Evolutionary conservation across 30 jellyfish, hydroid and myxozoan genomes (phyloP).

Genomic region (Rhopilema esculentum): DNA sequence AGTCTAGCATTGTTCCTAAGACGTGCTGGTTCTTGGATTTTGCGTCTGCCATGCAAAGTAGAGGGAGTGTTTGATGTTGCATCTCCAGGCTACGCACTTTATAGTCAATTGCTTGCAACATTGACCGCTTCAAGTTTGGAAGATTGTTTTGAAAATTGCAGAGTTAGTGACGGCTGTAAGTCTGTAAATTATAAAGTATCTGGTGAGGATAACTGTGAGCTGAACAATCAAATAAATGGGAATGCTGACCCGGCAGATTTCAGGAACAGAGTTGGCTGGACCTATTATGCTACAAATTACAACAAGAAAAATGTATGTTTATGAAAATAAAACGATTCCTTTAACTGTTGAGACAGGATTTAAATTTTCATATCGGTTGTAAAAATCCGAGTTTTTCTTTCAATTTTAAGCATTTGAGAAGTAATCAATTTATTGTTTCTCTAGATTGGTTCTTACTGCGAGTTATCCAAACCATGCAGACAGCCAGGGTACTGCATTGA

Average conservation of each 20-base stretch:
- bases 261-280: neutral
- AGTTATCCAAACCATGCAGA: conserved; percentile 5
- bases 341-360: neutral
- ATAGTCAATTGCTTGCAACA: neutral
- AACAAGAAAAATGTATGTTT: conserved; percentile 1
- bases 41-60: conserved; percentile 16
- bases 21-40: neutral
- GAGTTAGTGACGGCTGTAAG: neutral
- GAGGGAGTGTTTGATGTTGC: conserved; percentile 22
- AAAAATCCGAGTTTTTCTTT: neutral
- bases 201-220: neutral
- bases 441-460: conserved; percentile 28
- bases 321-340: neutral
- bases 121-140: neutral
- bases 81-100: neutral
- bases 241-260: neutral
- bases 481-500: neutral
- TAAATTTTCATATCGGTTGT: too few relatives aligned
- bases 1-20: neutral
- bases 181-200: neutral
- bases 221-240: neutral
- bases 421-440: neutral
- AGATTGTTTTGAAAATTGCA: conserved; percentile 3
- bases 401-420: neutral
- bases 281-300: conserved; percentile 13